These are phyloP conservation scores for Tigriopus japonicus DNA, from an alignment of 1,140 invertebrate species.

Conservation along the genomic window DNA sequence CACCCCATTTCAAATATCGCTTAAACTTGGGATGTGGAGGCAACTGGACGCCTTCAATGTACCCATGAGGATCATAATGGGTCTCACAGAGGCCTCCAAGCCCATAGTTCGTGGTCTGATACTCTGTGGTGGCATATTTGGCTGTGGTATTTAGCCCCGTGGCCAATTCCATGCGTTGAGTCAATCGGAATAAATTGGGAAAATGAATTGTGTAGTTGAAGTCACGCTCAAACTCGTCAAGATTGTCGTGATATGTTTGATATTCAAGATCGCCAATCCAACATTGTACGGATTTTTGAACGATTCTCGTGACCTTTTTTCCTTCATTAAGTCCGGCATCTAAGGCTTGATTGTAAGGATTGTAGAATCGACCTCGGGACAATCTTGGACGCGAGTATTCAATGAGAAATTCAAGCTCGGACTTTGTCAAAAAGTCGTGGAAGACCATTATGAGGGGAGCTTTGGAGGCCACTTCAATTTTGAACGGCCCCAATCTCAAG, in stretches of 20 bases:
- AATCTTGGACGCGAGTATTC: background rate
- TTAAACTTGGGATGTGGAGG: background rate
- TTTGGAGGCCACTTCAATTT: background rate
- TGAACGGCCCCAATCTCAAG: conserved; percentile 7
- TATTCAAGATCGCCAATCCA: conserved; percentile 7
- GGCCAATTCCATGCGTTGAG: background rate
- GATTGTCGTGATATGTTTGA: background rate
- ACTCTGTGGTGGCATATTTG: background rate
- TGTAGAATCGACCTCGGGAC: background rate
- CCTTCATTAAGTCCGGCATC: background rate
- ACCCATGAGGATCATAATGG: conserved; percentile 3
- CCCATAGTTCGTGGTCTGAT: conserved; percentile 13
- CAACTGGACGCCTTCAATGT: background rate
- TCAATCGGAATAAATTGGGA: background rate
- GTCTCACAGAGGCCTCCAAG: conserved; percentile 9
- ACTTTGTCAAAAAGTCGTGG: background rate
- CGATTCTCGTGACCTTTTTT: background rate
- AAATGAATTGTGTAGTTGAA: background rate
- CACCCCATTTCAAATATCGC: background rate
- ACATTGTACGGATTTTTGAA: conserved; percentile 7
- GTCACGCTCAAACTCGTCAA: background rate
- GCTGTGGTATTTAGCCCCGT: background rate
- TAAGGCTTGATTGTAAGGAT: background rate
- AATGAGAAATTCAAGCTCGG: background rate
- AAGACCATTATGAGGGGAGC: background rate